These are phyloP conservation scores for Sinonovacula constricta DNA, from an alignment of 1,140 invertebrate species.

Conservation along the genomic window DNA sequence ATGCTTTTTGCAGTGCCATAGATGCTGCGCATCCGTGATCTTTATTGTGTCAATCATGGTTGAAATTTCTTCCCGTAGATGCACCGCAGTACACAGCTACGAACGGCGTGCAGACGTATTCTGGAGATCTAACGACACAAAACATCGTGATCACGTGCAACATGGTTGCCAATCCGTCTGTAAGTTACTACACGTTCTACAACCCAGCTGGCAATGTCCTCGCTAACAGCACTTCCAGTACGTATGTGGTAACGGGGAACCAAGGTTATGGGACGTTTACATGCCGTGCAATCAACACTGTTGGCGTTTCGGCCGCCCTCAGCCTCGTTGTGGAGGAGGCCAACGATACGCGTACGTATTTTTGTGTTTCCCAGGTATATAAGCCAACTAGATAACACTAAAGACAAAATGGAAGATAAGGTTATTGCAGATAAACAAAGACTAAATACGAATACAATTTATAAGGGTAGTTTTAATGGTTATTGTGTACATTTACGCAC, in stretches of 20 bases:
- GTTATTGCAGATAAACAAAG: no score
- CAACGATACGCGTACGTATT: not conserved
- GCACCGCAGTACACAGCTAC: constrained; percentile 10
- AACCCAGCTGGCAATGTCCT: not conserved
- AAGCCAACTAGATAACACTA: no score
- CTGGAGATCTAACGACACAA: no score
- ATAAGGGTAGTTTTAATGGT: no score
- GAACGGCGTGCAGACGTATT: no score
- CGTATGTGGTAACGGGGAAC: constrained; percentile 5
- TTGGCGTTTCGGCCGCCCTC: not conserved
- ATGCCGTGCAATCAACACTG: constrained; percentile 4
- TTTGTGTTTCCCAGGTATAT: no score
- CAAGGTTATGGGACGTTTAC: constrained; percentile 22
- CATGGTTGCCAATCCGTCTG: constrained; percentile 23
- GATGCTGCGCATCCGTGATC: no score
- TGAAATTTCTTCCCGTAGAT: constrained; percentile 26
- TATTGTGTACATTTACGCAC: no score
- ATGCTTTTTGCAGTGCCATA: no score
- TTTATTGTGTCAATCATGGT: no score
- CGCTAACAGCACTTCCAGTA: not conserved
- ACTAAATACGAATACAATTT: no score
- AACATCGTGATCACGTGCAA: constrained; percentile 26
- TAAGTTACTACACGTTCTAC: constrained; percentile 18
- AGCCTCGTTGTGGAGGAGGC: constrained; percentile 1
- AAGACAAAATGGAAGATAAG: no score